Evolutionary conservation across 2,888 invertebrate species (phyloP).

Genomic region (Charanyca ferruginea): DNA sequence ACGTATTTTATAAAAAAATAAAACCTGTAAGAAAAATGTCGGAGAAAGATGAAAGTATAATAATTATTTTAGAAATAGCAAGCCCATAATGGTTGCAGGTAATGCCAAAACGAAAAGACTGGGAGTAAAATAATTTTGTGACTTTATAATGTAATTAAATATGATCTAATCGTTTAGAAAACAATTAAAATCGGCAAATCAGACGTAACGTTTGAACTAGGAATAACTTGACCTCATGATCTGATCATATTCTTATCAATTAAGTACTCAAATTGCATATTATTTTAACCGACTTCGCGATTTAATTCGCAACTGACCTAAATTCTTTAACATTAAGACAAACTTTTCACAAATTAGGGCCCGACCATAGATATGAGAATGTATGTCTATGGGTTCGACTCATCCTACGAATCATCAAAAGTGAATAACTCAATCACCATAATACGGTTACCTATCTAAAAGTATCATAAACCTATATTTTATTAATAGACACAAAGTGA

Average conservation of each 20-base stretch:
- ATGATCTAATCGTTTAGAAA: conserved; percentile 13
- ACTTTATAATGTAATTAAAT: neutral
- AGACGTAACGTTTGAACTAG: conserved; percentile 46
- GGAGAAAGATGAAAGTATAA: neutral
- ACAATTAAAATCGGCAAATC: conserved; percentile 36
- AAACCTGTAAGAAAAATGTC: no score
- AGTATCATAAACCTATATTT: conserved; percentile 49
- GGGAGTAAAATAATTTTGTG: neutral
- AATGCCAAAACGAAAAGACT: neutral
- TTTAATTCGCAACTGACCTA: conserved; percentile 40
- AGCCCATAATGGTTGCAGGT: no score
- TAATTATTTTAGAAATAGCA: no score
- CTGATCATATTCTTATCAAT: conserved; percentile 49
- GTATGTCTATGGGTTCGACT: no score
- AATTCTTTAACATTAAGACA: conserved; percentile 36
- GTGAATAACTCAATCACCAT: conserved; percentile 33
- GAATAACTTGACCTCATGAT: conserved; percentile 48
- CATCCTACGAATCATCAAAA: neutral
- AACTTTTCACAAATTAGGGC: conserved; percentile 14
- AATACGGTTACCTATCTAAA: conserved; percentile 52
- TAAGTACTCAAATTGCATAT: conserved; percentile 37
- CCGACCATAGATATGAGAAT: no score
- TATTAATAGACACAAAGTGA: conserved; percentile 58
- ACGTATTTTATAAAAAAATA: no score
- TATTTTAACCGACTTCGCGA: conserved; percentile 45